These are phyloP conservation scores for Ictidomys tridecemlineatus DNA, from an alignment of 2,113 vertebrate species.

Conservation along the genomic window DNA sequence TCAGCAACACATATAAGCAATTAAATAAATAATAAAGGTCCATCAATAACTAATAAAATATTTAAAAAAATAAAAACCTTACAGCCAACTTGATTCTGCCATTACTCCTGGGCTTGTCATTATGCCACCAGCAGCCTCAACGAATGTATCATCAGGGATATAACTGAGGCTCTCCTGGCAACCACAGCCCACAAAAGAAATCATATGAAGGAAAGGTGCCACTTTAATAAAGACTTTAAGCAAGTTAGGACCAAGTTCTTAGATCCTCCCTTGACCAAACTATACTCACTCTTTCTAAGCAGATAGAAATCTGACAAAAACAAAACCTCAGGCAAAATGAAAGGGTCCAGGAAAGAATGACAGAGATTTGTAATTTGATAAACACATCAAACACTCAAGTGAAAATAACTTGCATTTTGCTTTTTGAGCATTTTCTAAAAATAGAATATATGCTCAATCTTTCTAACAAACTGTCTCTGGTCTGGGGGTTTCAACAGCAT, in stretches of 20 bases:
- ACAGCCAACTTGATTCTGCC: constrained; percentile 6
- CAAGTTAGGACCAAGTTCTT: constrained; percentile 70
- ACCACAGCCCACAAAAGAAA: constrained; percentile 73
- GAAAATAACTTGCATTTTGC: constrained; percentile 72
- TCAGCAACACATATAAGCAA: too few species aligned
- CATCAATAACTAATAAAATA: too few species aligned
- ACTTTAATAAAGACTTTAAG: constrained; percentile 67
- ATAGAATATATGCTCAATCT: constrained; percentile 64
- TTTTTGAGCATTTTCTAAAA: constrained; percentile 74
- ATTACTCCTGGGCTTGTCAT: not conserved
- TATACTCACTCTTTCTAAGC: constrained; percentile 64
- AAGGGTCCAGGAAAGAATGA: constrained; percentile 70
- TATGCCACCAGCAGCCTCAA: constrained; percentile 22
- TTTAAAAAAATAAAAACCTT: too few species aligned
- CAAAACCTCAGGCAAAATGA: constrained; percentile 78
- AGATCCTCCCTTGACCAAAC: constrained; percentile 67
- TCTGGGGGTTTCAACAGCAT: constrained; percentile 61
- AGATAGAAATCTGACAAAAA: constrained; percentile 78
- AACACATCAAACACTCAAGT: constrained; percentile 78
- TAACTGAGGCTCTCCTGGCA: constrained; percentile 17
- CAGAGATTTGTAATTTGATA: constrained; percentile 80
- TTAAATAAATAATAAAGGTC: too few species aligned
- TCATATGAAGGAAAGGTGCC: constrained; percentile 41
- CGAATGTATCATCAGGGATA: not conserved
- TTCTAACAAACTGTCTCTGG: constrained; percentile 71